A percentile compares a stretch with the other conserved stretches of the same genome.
phyloP scores from a whole-genome alignment of 2,113 vertebrate species.

The Calypte anna region DNA sequence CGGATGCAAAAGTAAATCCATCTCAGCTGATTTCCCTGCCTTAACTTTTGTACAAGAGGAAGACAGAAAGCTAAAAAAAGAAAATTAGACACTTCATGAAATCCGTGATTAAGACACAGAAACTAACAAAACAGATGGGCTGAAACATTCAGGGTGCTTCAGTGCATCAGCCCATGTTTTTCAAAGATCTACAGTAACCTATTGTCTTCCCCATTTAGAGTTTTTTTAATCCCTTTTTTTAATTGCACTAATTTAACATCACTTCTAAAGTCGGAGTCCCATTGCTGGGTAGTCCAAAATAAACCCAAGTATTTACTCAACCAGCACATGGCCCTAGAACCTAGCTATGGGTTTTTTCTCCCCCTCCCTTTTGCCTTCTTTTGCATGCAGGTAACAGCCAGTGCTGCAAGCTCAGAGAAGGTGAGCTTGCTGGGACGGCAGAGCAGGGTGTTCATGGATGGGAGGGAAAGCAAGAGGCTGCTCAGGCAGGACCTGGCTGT shows the following conservation, averaged over 20 bases:
- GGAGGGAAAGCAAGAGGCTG: neutral
- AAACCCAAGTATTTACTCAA: neutral
- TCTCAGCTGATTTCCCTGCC: constrained; percentile 58
- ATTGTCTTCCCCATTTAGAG: neutral
- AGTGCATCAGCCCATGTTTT: constrained; percentile 19
- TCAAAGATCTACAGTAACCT: neutral
- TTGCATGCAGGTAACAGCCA: fast-evolving
- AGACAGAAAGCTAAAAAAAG: constrained; percentile 70
- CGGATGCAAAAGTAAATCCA: constrained; percentile 41
- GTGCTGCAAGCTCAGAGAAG: neutral
- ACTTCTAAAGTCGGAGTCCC: neutral
- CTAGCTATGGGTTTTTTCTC: neutral
- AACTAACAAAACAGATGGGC: constrained; percentile 74
- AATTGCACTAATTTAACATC: neutral
- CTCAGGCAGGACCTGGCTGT: neutral
- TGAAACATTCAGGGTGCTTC: constrained; percentile 46
- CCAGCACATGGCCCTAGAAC: neutral
- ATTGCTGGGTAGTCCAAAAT: neutral
- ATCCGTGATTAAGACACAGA: constrained; percentile 72
- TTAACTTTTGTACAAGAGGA: constrained; percentile 68
- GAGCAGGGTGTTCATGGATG: fast-evolving
- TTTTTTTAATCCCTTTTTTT: neutral
- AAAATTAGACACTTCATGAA: constrained; percentile 70
- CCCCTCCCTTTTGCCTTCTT: neutral
- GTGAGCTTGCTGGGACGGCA: neutral